phyloP scores from a whole-genome alignment of 2,113 vertebrate species.

The Nyctereutes procyonoides region DNA sequence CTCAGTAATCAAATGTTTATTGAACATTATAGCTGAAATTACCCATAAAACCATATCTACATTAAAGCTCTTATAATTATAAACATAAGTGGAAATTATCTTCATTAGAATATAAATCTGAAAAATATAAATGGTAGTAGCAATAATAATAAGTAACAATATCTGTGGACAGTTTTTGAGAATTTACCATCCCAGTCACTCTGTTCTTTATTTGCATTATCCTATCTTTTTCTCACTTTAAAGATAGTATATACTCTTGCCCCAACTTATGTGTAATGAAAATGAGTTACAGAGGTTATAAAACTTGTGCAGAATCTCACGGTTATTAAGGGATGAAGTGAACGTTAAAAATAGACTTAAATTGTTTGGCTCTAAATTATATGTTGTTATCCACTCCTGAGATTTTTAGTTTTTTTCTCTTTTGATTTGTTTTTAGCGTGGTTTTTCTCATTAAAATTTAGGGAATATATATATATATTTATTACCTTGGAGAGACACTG shows the following conservation, averaged over 20 bases:
- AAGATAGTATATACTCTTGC: background rate
- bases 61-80: background rate
- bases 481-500: background rate
- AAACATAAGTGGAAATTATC: background rate
- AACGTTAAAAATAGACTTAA: background rate
- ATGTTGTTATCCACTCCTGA: background rate
- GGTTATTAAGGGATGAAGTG: too few relatives aligned
- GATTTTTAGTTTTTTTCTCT: background rate
- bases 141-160: background rate
- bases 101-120: background rate
- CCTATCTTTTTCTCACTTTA: background rate
- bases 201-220: background rate
- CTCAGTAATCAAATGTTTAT: background rate
- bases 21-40: background rate
- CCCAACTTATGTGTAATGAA: background rate
- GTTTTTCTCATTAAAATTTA: background rate
- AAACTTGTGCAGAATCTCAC: background rate
- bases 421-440: background rate
- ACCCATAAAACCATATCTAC: background rate
- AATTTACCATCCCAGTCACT: background rate
- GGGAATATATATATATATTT: background rate
- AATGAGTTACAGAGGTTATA: background rate
- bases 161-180: background rate
- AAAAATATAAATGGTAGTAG: background rate
- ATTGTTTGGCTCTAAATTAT: background rate